Base-by-base conservation (phyloP, 2,888 invertebrate species). In the Tolmerus cingulatus region DNA sequence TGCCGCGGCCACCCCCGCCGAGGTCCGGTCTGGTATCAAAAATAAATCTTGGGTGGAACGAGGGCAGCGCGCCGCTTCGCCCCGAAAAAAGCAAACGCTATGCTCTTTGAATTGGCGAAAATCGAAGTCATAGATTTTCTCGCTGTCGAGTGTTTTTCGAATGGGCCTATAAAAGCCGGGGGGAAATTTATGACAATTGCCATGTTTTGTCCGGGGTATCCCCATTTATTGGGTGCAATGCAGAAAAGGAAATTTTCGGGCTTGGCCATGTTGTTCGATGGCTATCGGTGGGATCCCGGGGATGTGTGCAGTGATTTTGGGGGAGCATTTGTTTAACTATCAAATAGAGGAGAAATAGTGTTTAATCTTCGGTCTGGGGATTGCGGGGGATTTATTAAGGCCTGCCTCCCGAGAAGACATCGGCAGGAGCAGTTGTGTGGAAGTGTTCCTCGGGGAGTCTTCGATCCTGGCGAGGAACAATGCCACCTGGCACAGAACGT, bases 51-150 rank as follows among this genome's bases (percentile, higher is more conserved):
- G 37, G 19, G 34, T 7, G 76, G 40, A 76, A 76, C n/a, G 76
- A 66, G 66, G 66, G 66, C 66, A 66, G 66, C 76, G 27, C n/a
- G 16, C 76, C 78, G 27, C n/a, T 19, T 43, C 40, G 40, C 76
- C 76, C 74, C 74, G 74, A 16, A 34, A 34, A 76, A 78, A n/a
- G 5, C 51, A 19, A 51, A 46, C 40, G 30, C n/a, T 81, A 55
- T 46, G 81, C 51, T 46, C 43, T 43, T 46, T 37, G 51, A 81
- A 27, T 81, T 46, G 81, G n/a, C 51, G 46, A 81, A 81, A 81
- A 81, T 81, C 51, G 51, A 81, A 81, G 46, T 55, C 81, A 81
- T 81, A 81, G 81, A 81, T 81, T 81, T 81, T 55, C 37, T 40
- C 40, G 43, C 66, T 66, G 76, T 76, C 40, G 27, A 40, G n/a